Conservation (phyloP, 1,140 invertebrate genomes). For the Hyphantria cunea region DNA sequence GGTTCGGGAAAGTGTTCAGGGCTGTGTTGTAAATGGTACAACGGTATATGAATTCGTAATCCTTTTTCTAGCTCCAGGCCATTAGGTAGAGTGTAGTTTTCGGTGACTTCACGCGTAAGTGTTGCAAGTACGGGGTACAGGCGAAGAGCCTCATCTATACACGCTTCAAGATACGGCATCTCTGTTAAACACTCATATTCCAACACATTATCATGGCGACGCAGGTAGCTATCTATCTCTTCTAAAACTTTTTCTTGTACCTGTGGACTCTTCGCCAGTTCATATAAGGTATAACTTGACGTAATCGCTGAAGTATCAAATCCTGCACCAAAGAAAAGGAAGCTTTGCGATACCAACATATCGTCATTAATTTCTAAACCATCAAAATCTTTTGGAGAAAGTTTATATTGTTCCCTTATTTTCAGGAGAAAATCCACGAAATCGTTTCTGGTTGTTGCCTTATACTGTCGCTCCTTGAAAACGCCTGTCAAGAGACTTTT, state of each 20-base stretch:
- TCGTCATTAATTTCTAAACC: constrained; percentile 51
- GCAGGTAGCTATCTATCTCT: constrained; percentile 80
- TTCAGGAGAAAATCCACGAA: constrained; percentile 40
- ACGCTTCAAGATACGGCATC: no score
- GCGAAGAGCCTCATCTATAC: no score
- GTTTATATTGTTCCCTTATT: constrained; percentile 35
- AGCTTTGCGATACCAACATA: constrained; percentile 84
- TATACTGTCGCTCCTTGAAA: constrained; percentile 23
- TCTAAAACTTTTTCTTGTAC: constrained; percentile 79
- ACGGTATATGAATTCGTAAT: no score
- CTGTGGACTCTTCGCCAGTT: constrained; percentile 75
- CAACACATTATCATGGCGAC: constrained; percentile 59
- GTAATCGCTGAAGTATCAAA: constrained; percentile 78
- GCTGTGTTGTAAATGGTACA: no score
- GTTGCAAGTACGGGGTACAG: no score
- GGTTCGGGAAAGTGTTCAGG: no score
- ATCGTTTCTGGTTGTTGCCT: constrained; percentile 34
- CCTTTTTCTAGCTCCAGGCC: no score
- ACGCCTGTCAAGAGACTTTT: constrained; percentile 27
- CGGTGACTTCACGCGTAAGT: no score
- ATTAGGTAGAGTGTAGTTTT: no score
- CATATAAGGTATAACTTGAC: constrained; percentile 78
- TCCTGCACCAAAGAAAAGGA: constrained; percentile 85
- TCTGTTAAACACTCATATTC: no score
- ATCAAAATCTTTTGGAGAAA: constrained; percentile 6